These are phyloP conservation scores for Amphiprion ocellaris DNA, from an alignment of 2,113 vertebrate species.

Conservation along the genomic window DNA sequence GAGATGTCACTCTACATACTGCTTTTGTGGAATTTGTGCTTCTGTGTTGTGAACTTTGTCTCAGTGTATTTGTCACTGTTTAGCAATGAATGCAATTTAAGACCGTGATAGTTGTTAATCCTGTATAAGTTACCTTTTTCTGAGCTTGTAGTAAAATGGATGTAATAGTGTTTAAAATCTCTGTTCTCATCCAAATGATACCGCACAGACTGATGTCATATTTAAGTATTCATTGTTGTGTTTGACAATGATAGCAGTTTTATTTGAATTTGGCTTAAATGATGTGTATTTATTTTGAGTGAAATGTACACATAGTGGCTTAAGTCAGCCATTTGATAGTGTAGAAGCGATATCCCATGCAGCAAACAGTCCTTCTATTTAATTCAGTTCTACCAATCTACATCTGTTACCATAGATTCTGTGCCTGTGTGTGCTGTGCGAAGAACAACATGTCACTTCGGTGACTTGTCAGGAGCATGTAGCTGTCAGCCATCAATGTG, in stretches of 20 bases:
- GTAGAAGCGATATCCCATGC: slow-evolving; percentile 14
- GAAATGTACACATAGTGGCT: slow-evolving; percentile 22
- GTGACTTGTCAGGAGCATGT: slow-evolving; percentile 39
- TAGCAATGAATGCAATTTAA: slow-evolving; percentile 34
- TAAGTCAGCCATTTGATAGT: not conserved
- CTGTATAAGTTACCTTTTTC: slow-evolving; percentile 26
- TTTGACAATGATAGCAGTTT: slow-evolving; percentile 18
- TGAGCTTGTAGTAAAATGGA: slow-evolving; percentile 28
- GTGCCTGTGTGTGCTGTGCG: slow-evolving; percentile 26
- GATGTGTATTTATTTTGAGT: slow-evolving; percentile 30
- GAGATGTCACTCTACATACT: slow-evolving; percentile 4
- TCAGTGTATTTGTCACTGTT: slow-evolving; percentile 38
- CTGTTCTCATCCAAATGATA: slow-evolving; percentile 42
- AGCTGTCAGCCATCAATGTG: slow-evolving; percentile 24
- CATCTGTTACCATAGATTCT: slow-evolving; percentile 35
- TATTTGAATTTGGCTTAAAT: slow-evolving; percentile 9
- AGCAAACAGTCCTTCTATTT: not conserved
- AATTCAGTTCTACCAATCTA: slow-evolving; percentile 7
- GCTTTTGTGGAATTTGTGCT: slow-evolving; percentile 47
- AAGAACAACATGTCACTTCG: slow-evolving; percentile 30
- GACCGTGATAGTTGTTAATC: slow-evolving; percentile 21
- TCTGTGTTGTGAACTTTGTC: slow-evolving; percentile 51
- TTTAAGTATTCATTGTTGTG: slow-evolving; percentile 49
- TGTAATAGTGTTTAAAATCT: slow-evolving; percentile 43
- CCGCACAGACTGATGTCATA: slow-evolving; percentile 72